Evolutionary conservation across 2,797 vertebrate species (phyloP).

Genomic region (Parotocinclus haroldoi): DNA sequence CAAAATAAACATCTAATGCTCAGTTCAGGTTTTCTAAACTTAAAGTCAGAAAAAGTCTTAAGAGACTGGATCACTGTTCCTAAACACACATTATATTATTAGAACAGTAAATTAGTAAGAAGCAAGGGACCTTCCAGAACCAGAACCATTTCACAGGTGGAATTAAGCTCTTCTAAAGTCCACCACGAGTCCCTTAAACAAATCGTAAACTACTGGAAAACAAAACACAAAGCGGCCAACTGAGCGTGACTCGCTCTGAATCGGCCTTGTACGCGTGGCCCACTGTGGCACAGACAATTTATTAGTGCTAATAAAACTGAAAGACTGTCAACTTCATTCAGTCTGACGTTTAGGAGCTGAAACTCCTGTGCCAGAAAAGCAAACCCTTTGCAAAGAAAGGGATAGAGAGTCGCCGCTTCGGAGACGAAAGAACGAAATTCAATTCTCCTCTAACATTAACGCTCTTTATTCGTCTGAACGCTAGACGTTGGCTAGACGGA

Average conservation of each 20-base stretch:
- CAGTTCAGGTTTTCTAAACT: too few species aligned
- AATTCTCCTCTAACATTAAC: too few species aligned
- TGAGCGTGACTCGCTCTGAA: background rate
- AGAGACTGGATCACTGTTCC: too few species aligned
- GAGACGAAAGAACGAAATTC: too few species aligned
- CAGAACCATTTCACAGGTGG: conserved; percentile 24
- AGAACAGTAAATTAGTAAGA: too few species aligned
- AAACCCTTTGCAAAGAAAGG: background rate
- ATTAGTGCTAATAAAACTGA: conserved; percentile 45
- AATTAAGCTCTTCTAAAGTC: conserved; percentile 33
- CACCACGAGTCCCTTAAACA: conserved; percentile 38
- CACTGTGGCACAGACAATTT: conserved; percentile 16
- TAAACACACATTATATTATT: too few species aligned
- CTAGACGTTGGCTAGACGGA: background rate
- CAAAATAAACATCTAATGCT: too few species aligned
- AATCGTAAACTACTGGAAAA: conserved; percentile 44
- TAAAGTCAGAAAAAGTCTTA: too few species aligned
- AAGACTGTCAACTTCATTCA: conserved; percentile 24
- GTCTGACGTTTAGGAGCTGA: conserved; percentile 24
- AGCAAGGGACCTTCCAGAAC: background rate
- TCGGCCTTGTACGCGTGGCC: background rate
- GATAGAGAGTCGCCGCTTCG: conserved; percentile 3
- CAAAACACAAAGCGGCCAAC: conserved; percentile 8
- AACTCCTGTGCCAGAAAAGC: conserved; percentile 8
- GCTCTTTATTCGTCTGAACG: too few species aligned